Evolutionary conservation across 37 sponge, comb jelly and placozoan genomes (phyloP), one percentile per base, ranked within the genome.

Genomic region (Axinella damicornis): DNA sequence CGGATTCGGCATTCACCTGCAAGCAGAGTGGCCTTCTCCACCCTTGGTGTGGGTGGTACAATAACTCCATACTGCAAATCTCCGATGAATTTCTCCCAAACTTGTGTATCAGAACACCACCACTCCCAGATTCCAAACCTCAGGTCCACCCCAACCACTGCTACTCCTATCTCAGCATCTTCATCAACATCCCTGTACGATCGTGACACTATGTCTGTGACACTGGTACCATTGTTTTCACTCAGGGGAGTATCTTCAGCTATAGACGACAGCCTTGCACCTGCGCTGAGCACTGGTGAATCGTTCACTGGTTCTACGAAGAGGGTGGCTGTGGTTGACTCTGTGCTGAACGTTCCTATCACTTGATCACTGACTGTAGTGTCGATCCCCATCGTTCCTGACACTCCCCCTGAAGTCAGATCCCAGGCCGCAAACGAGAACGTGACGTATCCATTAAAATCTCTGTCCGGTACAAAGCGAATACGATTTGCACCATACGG

Each of bases 361-460:
- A 94, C 73, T 16, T 71, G 78, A 57, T 96, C 84, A 39, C 75
- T 69, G 6, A 24, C 13, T 0, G 78, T 59, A 5, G 73, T 78
- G 66, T 88, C 72, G 13, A 88, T 85, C 35, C 63, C 56, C 57
- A 57, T 60, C 34, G 77, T 83, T n/a, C 91, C 91, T 32, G 89
- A 76, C 2, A 71, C 41, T 11, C 76, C 75, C 1, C 92, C 92
- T 25, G 85, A 88, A 11, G 97, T 91, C 54, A 93, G 67, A 59
- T 96, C 97, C 97, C 97, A 96, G n/a, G 85, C 90, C n/a, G 85
- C 37, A 59, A 94, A 96, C 35, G 80, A 75, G 40, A 96, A 60
- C 9, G 66, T 62, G 4, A 62, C 83, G 28, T 61, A 62, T 18
- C 97, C 97, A 64, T 94, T 87, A 85, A 91, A 94, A 62, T 96